These are phyloP conservation scores for Knipowitschia caucasica DNA, from an alignment of 2,797 vertebrate species.

Conservation along the genomic window DNA sequence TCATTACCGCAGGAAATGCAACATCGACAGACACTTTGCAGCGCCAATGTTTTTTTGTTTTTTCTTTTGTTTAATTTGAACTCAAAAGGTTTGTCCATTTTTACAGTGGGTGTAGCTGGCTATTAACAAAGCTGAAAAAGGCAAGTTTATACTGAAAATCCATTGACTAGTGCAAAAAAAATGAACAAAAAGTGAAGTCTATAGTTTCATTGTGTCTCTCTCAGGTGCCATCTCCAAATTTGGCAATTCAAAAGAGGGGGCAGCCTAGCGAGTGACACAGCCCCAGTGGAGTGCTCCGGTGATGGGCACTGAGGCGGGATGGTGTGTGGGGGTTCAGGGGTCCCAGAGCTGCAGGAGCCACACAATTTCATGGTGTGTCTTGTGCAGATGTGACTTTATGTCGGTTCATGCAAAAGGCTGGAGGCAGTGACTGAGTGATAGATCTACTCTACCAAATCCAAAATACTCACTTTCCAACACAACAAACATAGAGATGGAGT, in stretches of 20 bases:
- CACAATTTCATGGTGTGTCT: constrained; percentile 93
- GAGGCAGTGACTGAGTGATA: constrained; percentile 72
- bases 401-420: constrained; percentile 81
- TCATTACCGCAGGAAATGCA: too few relatives aligned
- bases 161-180: too few relatives aligned
- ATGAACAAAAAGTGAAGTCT: too few relatives aligned
- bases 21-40: too few relatives aligned
- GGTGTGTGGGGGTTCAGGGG: constrained; percentile 76
- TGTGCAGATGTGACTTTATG: constrained; percentile 83
- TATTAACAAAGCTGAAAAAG: too few relatives aligned
- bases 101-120: too few relatives aligned
- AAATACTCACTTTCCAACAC: constrained; percentile 25
- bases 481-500: constrained; percentile 22
- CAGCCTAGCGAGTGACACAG: constrained; percentile 23
- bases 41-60: too few relatives aligned
- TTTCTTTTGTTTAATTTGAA: too few relatives aligned
- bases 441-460: constrained; percentile 43
- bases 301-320: constrained; percentile 11
- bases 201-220: not conserved
- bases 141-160: too few relatives aligned
- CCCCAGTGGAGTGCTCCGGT: constrained; percentile 34
- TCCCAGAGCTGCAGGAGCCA: constrained; percentile 76
- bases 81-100: too few relatives aligned
- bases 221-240: constrained; percentile 25
- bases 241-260: constrained; percentile 1